phyloP scores from a whole-genome alignment of 2,113 vertebrate genomes.

The Pipra filicauda region DNA sequence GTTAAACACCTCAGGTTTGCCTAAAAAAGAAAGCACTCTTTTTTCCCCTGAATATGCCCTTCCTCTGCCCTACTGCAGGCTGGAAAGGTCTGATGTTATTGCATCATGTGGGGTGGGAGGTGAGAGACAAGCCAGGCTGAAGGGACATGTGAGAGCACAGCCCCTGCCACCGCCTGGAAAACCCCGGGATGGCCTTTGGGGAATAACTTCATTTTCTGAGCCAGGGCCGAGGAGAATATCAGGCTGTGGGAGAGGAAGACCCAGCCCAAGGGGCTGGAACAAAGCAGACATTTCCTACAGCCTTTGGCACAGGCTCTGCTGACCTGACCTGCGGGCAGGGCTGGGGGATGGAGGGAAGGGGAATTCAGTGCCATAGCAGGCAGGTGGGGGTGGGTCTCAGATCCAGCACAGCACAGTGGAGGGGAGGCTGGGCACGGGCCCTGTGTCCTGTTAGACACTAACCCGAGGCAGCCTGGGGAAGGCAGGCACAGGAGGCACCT shows the following conservation, averaged over 20 bases:
- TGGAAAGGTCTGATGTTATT: background rate
- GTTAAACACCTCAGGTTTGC: background rate
- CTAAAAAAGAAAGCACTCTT: background rate
- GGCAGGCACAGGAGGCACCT: background rate
- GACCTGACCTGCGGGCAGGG: background rate
- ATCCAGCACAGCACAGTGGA: accelerated
- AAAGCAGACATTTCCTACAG: background rate
- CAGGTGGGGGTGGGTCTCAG: background rate
- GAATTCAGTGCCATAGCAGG: accelerated
- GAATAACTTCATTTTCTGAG: background rate
- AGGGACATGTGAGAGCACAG: background rate
- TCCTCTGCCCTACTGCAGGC: background rate
- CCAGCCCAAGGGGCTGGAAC: background rate
- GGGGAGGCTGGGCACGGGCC: background rate
- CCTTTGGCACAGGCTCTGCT: background rate
- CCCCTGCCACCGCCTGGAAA: background rate
- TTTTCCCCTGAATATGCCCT: background rate
- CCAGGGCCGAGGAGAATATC: background rate
- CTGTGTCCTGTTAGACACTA: background rate
- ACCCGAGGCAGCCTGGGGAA: accelerated
- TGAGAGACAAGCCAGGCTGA: background rate
- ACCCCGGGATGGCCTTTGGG: background rate
- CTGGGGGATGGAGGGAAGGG: background rate
- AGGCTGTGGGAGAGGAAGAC: background rate
- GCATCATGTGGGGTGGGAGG: background rate